Conservation (phyloP, 2,797 vertebrate species). For the Brotogeris chrysoptera region DNA sequence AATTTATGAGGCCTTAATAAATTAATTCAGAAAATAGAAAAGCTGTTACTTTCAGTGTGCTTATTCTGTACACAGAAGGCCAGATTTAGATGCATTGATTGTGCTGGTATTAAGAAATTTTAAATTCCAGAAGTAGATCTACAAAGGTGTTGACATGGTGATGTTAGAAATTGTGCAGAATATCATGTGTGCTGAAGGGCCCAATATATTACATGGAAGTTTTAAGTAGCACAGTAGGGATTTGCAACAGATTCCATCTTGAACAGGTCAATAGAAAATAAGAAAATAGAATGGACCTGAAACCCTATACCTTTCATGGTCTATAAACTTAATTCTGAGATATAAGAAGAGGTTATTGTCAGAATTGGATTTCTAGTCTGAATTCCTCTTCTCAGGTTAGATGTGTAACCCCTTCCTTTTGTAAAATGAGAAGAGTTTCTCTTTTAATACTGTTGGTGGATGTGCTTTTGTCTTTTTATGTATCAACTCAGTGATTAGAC, state of each 20-base stretch:
- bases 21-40: constrained; percentile 14
- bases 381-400: not conserved
- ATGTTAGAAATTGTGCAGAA: not conserved
- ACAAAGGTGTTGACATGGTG: not conserved
- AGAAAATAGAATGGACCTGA: not conserved
- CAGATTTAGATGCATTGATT: constrained; percentile 19
- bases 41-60: constrained; percentile 21
- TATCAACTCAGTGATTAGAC: not conserved
- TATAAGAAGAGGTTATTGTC: not conserved
- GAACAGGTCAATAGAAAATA: not conserved
- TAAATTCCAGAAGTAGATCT: not conserved
- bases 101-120: not conserved
- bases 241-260: not conserved
- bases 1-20: constrained; percentile 46
- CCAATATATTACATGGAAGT: not conserved
- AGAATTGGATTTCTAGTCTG: not conserved
- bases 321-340: not conserved
- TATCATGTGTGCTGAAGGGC: not conserved
- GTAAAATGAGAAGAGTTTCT: not conserved
- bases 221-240: not conserved
- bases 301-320: not conserved
- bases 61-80: constrained; percentile 30
- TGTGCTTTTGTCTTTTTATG: not conserved
- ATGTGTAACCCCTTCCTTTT: not conserved
- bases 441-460: not conserved